Base-by-base conservation (phyloP, 2,888 invertebrate genomes). In the Piscicola geometra region DNA sequence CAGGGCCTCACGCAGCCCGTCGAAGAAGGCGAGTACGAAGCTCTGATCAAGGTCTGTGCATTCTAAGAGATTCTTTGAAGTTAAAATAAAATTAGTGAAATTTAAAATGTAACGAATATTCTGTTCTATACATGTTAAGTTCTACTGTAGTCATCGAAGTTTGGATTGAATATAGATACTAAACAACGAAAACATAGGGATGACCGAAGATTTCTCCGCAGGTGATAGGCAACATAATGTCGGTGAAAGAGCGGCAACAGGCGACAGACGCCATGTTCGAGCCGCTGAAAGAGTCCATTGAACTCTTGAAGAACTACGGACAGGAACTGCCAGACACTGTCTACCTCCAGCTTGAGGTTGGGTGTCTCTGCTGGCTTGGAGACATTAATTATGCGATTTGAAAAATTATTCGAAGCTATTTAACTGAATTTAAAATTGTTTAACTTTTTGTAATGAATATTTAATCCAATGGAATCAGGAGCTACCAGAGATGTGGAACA, bases 271-370 rank as follows among this genome's bases (percentile, higher is more conserved):
- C 93, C 81, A 95, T 97, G 94, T 97, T 97, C 84, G 92, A 92
- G 78, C 96, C 97, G 0, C 88, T 97, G 75, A 92, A 93, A 81
- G 93, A 94, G 85, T 95, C 93, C 9, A 93, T 96, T 80, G 93
- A 94, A 82, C 87, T 97, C 5, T 87, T 97, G 0, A 94, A 94
- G 85, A 92, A 92, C 82, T 97, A 96, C 83, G 94, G 95, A 82
- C 94, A 94, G 89, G 96, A 97, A 84, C 92, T 97, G 83, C 93
- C 96, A 0, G 96, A 97, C 86, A 94, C 94, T 87, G 93, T 96
- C 0, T 94, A 95, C 84, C 91, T 93, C 3, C 88, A 94, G 79
- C 86, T 97, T 66, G 91, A 92, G 88, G 91, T 90, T 15, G 21
- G 41, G 9, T 47, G 9, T n/a, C n/a, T n/a, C n/a, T n/a, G n/a